Conservation (phyloP, 2,797 vertebrate genomes). For the Vireo griseus region DNA sequence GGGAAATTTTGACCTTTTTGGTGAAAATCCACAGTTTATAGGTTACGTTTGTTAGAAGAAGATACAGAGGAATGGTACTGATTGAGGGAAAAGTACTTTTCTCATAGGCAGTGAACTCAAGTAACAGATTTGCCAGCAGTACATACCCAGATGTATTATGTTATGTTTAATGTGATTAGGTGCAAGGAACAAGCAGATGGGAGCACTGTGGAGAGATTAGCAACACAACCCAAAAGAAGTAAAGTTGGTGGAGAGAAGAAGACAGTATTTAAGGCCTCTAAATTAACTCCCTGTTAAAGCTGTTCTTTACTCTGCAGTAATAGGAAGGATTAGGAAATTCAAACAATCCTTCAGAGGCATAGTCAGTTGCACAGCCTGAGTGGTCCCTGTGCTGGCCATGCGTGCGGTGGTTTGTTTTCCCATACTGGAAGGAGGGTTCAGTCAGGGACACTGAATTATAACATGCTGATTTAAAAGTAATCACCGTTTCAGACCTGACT, state of each 20-base stretch:
- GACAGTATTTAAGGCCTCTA: not conserved
- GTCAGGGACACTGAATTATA: slow-evolving; percentile 6
- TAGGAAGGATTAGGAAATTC: slow-evolving; percentile 1
- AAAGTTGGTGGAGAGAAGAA: slow-evolving; percentile 3
- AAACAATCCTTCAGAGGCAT: not conserved
- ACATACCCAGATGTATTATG: not conserved
- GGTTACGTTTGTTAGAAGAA: not conserved
- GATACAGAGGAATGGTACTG: not conserved
- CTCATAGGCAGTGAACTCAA: not conserved
- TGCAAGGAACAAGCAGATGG: not conserved
- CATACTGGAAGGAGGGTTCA: slow-evolving; percentile 9
- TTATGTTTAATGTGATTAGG: not conserved
- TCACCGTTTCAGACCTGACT: slow-evolving; percentile 23
- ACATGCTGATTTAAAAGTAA: slow-evolving; percentile 14
- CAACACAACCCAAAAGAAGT: not conserved
- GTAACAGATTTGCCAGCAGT: not conserved
- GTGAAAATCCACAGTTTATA: not conserved
- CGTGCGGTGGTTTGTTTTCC: not conserved
- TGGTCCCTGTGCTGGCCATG: not conserved
- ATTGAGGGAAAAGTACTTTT: not conserved
- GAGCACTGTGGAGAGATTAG: not conserved
- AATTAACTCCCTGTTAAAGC: slow-evolving; percentile 31
- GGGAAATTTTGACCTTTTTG: not conserved
- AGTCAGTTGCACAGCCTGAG: not conserved
- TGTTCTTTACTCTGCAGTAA: slow-evolving; percentile 13